Evolutionary conservation across 2,797 vertebrate genomes (phyloP), one percentile per base, ranked within the genome.

Genomic region (Eospalax fontanierii): DNA sequence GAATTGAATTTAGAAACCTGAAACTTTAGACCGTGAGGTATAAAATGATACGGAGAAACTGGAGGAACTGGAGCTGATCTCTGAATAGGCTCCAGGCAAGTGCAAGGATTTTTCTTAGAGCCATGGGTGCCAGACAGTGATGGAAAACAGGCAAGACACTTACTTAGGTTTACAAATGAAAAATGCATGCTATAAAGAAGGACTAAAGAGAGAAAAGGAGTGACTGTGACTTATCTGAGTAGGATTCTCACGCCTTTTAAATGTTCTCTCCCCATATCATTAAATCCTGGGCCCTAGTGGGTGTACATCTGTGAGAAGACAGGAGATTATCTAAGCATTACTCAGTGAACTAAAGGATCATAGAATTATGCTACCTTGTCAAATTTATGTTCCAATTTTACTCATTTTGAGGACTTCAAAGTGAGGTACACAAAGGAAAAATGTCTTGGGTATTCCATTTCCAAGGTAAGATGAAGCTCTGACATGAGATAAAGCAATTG

Each of bases 21-120:
- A 83, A 61, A 91, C 89, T 74, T 95, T 94, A 83, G 6, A 68
- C 38, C 2, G 22, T 73, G 54, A 81, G 40, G 73, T 61, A 80
- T 90, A 96, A 97, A 96, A 89, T 96, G 12, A 14, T 0, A 79
- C 73, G 87, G 61, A 97, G 43, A 68, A 94, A 50, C 79, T 96
- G 68, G 43, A 97, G 79, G 71, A 54, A 68, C 1, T 30, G 40
- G 59, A 93, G 24, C 46, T 14, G 18, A 91, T 78, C 65, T 90
- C 46, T 95, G n/a, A 66, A 43, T 33, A 80, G 7, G 11, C 30
- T 93, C 80, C 40, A 10, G 84, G 19, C 0, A 16, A 97, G 87
- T 81, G 90, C 86, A 83, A 70, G 66, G 15, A 78, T 79, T 92
- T 78, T 96, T 95, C 82, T 91, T 84, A 89, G 7, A 78, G n/a